phyloP scores from a whole-genome alignment of 2,113 vertebrate genomes.

The Coturnix japonica region DNA sequence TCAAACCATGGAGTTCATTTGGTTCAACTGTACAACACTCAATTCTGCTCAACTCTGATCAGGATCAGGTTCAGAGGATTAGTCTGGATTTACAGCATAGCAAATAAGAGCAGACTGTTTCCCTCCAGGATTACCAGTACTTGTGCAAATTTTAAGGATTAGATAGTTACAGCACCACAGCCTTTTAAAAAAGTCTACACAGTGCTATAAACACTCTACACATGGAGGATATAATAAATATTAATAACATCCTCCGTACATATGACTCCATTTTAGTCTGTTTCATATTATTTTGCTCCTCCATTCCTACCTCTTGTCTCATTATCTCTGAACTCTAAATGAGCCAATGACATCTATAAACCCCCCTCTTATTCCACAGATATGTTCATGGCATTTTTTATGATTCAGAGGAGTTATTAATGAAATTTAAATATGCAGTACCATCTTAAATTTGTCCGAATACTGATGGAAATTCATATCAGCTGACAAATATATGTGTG shows the following conservation, averaged over 20 bases:
- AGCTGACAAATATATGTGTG: not conserved
- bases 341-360: not conserved
- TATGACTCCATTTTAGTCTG: not conserved
- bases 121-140: not conserved
- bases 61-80: not conserved
- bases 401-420: not conserved
- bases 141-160: conserved; percentile 7
- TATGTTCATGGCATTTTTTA: not conserved
- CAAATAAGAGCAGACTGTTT: not conserved
- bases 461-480: not conserved
- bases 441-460: not conserved
- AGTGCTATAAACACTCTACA: conserved; percentile 18
- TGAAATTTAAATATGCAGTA: not conserved
- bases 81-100: conserved; percentile 12
- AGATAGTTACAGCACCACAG: not conserved
- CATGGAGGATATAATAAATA: not conserved
- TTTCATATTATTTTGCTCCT: conserved; percentile 17
- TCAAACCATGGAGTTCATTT: not conserved
- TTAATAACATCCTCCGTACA: not conserved
- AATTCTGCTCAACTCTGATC: not conserved
- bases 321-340: not conserved
- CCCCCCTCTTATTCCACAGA: not conserved
- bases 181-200: conserved; percentile 5
- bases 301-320: not conserved
- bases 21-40: not conserved